phyloP scores from a whole-genome alignment of 1,140 invertebrate species.

The Diorhabda elongata region DNA sequence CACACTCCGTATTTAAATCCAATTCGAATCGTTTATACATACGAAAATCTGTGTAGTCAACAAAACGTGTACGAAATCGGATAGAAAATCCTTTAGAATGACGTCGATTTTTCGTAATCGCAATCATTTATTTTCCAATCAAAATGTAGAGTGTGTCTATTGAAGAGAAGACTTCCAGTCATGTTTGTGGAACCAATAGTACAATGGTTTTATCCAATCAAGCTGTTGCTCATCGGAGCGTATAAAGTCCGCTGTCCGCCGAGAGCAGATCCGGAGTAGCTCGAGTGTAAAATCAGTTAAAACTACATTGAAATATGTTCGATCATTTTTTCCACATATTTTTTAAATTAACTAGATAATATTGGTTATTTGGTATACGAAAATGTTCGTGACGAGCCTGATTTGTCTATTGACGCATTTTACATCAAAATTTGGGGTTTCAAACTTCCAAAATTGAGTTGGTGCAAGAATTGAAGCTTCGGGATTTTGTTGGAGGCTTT shows the following conservation, averaged over 20 bases:
- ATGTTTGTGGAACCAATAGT: slow-evolving; percentile 35
- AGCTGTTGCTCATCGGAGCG: slow-evolving; percentile 30
- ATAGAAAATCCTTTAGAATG: slow-evolving; percentile 3
- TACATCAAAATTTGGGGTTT: too few species aligned
- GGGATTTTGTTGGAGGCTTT: too few species aligned
- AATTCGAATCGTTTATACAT: too few species aligned
- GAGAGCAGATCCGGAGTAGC: slow-evolving; percentile 21
- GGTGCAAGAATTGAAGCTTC: too few species aligned
- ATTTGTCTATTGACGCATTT: too few species aligned
- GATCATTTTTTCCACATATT: background rate
- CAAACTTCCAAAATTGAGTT: too few species aligned
- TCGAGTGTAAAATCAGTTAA: slow-evolving; percentile 39
- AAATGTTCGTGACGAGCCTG: too few species aligned
- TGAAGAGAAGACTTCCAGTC: slow-evolving; percentile 15
- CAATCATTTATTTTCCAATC: slow-evolving; percentile 31
- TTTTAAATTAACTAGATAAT: background rate
- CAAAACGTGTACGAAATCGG: background rate
- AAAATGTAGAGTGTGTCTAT: slow-evolving; percentile 21
- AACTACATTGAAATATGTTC: background rate
- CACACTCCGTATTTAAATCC: too few species aligned
- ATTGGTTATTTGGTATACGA: too few species aligned
- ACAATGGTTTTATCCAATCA: slow-evolving; percentile 40
- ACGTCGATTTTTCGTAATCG: slow-evolving; percentile 5
- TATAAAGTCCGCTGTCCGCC: slow-evolving; percentile 24
- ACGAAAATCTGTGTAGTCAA: background rate